These are phyloP conservation scores for Candidula unifasciata DNA, from an alignment of 2,888 invertebrate species.

Conservation along the genomic window DNA sequence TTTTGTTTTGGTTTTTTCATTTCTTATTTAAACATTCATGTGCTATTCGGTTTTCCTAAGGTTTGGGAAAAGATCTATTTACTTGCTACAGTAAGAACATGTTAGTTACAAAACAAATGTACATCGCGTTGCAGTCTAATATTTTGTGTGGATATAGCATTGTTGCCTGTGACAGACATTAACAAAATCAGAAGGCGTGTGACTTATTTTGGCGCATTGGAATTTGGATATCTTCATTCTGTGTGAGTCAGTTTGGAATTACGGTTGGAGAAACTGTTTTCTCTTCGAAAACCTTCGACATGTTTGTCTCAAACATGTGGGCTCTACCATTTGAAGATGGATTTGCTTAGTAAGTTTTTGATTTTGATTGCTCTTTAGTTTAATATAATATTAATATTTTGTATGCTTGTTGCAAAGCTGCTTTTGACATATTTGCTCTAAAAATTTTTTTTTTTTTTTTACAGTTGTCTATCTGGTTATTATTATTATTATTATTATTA, in stretches of 20 bases:
- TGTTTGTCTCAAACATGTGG: conserved; percentile 41
- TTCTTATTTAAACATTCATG: no score
- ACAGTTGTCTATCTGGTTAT: no score
- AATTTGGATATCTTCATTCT: background rate
- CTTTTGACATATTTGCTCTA: background rate
- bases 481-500: no score
- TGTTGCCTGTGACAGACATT: no score
- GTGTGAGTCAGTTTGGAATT: background rate
- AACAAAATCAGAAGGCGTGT: background rate
- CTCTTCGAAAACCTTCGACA: background rate
- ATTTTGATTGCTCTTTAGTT: background rate
- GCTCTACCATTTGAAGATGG: conserved; percentile 37
- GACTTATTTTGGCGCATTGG: background rate
- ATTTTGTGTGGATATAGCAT: background rate
- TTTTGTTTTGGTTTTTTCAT: no score
- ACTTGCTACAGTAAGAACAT: no score
- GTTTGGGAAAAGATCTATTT: no score
- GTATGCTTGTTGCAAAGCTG: background rate
- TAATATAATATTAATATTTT: background rate
- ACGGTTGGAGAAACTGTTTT: background rate
- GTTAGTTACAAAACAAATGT: no score
- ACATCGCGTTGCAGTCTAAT: no score
- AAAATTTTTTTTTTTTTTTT: background rate
- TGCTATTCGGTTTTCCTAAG: no score
- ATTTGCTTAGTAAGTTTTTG: conserved; percentile 36